These are phyloP conservation scores for Melanotaenia trifasciata DNA, from an alignment of 2,797 vertebrate genomes.

Conservation along the genomic window DNA sequence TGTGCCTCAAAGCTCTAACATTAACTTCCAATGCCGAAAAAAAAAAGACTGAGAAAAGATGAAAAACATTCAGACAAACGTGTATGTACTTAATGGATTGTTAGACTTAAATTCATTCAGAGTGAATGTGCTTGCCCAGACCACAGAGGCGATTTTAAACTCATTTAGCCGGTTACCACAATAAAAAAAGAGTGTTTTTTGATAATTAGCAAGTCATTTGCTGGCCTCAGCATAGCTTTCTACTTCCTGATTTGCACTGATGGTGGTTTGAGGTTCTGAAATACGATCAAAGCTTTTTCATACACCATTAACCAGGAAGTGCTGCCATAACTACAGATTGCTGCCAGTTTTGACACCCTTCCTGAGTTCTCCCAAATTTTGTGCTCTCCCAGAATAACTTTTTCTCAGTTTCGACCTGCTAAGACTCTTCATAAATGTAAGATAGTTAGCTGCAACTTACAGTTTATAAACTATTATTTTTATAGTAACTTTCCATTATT, in stretches of 20 bases:
- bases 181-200: slow-evolving; percentile 47
- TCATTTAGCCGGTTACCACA: slow-evolving; percentile 70
- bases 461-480: not conserved
- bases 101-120: slow-evolving; percentile 44
- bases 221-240: slow-evolving; percentile 75
- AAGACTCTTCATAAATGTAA: slow-evolving; percentile 15
- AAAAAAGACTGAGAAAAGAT: slow-evolving; percentile 30
- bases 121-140: slow-evolving; percentile 42
- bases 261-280: slow-evolving; percentile 68
- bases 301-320: slow-evolving; percentile 85
- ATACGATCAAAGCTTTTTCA: slow-evolving; percentile 82
- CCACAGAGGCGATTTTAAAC: slow-evolving; percentile 60
- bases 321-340: slow-evolving; percentile 74
- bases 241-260: slow-evolving; percentile 69
- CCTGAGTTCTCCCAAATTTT: slow-evolving; percentile 61
- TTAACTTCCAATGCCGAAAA: slow-evolving; percentile 44
- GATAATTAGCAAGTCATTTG: slow-evolving; percentile 78
- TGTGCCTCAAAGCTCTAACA: slow-evolving; percentile 41
- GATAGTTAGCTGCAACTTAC: not conserved
- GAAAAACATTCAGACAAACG: slow-evolving; percentile 35
- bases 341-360: slow-evolving; percentile 79
- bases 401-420: slow-evolving; percentile 27
- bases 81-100: slow-evolving; percentile 23
- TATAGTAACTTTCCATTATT: not conserved
- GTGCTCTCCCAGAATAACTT: slow-evolving; percentile 44